Conservation (phyloP, 2,888 invertebrate genomes). For the Parthenolecanium corni region DNA sequence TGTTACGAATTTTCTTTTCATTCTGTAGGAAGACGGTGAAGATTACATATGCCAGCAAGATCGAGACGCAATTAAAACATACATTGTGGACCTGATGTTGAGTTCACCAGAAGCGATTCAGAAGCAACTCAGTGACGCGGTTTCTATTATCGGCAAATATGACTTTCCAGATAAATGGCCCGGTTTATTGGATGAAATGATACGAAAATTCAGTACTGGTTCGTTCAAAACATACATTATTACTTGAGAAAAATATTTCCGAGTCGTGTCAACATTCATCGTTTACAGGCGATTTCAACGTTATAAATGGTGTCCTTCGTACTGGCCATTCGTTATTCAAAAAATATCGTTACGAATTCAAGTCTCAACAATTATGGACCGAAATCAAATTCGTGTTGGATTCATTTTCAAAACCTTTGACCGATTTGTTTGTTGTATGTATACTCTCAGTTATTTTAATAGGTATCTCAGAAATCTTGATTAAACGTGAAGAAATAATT, state of each 20-base stretch:
- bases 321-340: constrained; percentile 96
- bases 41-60: constrained; percentile 73
- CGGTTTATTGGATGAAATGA: constrained; percentile 82
- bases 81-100: constrained; percentile 86
- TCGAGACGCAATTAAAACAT: constrained; percentile 64
- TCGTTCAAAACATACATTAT: constrained; percentile 29
- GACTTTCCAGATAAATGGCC: constrained; percentile 98
- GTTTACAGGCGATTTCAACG: constrained; percentile 68
- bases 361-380: constrained; percentile 85
- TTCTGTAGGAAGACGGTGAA: constrained; percentile 52
- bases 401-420: constrained; percentile 84
- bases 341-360: constrained; percentile 88
- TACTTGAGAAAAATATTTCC: neutral
- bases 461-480: constrained; percentile 35
- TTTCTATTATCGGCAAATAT: constrained; percentile 88
- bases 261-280: too few species aligned
- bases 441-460: too few species aligned
- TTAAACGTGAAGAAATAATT: neutral
- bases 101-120: constrained; percentile 81
- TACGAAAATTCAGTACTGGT: constrained; percentile 75
- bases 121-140: constrained; percentile 87
- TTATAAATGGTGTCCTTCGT: constrained; percentile 86
- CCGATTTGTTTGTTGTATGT: constrained; percentile 72
- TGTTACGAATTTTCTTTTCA: neutral
- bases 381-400: constrained; percentile 95